Conservation (phyloP, 2,888 invertebrate genomes). For the Ectropis crepuscularia region DNA sequence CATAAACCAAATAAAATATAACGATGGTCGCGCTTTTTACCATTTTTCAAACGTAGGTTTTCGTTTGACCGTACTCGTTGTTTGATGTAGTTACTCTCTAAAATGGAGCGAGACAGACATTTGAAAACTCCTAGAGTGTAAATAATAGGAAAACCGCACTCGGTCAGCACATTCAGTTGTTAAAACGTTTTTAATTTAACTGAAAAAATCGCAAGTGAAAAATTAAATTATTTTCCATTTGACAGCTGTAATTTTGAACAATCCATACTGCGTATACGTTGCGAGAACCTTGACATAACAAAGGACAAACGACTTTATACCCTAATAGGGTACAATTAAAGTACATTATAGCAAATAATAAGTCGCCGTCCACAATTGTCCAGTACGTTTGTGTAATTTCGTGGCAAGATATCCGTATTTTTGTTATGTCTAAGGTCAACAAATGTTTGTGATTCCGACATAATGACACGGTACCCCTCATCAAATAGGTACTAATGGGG, state of each 20-base stretch:
- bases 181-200: neutral
- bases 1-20: too few relatives aligned
- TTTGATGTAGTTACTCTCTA: too few relatives aligned
- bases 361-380: conserved; percentile 33
- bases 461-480: too few relatives aligned
- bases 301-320: conserved; percentile 40
- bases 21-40: too few relatives aligned
- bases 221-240: neutral
- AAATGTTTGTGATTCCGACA: neutral
- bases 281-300: conserved; percentile 54
- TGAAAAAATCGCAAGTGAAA: too few relatives aligned
- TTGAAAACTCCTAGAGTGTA: too few relatives aligned
- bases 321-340: conserved; percentile 41
- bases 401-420: conserved; percentile 37
- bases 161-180: neutral
- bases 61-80: too few relatives aligned
- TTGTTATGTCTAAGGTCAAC: conserved; percentile 32
- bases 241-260: neutral
- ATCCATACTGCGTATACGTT: conserved; percentile 38
- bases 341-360: conserved; percentile 38
- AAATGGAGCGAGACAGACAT: too few relatives aligned
- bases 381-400: conserved; percentile 29
- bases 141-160: neutral
- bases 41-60: too few relatives aligned
- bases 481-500: too few relatives aligned